Evolutionary conservation across 2,888 invertebrate genomes (phyloP).

Genomic region (Tetragnatha montana): DNA sequence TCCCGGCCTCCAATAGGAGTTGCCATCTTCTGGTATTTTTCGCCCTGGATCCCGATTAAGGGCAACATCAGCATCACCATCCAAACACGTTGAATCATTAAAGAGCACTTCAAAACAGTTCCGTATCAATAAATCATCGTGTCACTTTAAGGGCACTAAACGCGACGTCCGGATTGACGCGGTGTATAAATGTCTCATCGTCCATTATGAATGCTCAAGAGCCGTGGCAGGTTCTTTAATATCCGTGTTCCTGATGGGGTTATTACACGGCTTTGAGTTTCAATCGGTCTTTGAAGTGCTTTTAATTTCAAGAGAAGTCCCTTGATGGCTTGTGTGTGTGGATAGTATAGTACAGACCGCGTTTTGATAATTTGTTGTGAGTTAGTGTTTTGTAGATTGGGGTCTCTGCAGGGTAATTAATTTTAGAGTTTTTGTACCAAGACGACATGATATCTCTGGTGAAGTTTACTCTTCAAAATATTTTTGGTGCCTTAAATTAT

Average conservation of each 20-base stretch:
- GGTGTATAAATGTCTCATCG: background rate
- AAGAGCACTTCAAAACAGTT: background rate
- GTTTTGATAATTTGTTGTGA: no score
- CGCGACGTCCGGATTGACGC: background rate
- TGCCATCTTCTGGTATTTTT: no score
- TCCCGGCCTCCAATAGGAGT: no score
- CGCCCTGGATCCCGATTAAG: no score
- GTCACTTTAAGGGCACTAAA: background rate
- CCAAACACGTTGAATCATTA: background rate
- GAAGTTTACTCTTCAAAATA: no score
- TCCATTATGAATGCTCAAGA: background rate
- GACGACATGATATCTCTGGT: no score
- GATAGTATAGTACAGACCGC: no score
- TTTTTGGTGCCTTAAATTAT: no score
- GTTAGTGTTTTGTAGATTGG: no score
- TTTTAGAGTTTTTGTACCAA: no score
- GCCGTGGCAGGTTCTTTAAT: background rate
- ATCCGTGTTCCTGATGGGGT: background rate
- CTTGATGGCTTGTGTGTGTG: no score
- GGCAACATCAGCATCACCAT: background rate
- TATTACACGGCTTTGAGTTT: background rate
- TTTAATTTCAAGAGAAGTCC: background rate
- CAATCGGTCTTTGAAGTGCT: background rate
- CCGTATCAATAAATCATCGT: background rate
- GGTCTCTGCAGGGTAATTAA: no score